Conservation (phyloP, 2,888 invertebrate genomes). For the Ganaspis brasiliensis region DNA sequence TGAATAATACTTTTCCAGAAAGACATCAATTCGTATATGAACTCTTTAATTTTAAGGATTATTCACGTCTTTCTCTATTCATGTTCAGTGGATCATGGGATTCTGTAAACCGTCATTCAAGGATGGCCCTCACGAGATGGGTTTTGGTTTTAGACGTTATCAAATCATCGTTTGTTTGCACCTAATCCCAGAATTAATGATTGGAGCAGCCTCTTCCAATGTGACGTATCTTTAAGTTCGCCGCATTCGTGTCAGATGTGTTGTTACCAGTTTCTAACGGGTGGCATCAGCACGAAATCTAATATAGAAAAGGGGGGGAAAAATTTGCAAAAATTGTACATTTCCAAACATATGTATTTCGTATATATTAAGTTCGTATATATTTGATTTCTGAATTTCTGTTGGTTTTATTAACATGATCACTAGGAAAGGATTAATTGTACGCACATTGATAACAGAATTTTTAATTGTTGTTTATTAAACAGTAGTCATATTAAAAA, state of each 20-base stretch:
- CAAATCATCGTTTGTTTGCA: conserved; percentile 79
- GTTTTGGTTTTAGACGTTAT: conserved; percentile 75
- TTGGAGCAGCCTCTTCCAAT: conserved; percentile 72
- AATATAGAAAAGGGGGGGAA: neutral
- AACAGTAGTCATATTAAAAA: no score
- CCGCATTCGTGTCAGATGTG: conserved; percentile 61
- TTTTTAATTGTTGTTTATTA: no score
- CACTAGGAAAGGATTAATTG: no score
- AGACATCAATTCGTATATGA: neutral
- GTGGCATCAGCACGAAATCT: conserved; percentile 58
- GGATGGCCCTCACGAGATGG: conserved; percentile 53
- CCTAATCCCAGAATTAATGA: conserved; percentile 80
- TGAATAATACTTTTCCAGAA: neutral
- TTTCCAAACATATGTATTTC: no score
- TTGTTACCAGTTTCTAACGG: conserved; percentile 64
- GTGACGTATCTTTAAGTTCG: conserved; percentile 76
- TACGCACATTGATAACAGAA: no score
- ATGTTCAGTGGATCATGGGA: neutral
- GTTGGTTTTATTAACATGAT: no score
- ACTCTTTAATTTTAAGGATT: neutral
- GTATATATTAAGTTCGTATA: no score
- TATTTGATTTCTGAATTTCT: no score
- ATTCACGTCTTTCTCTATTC: neutral
- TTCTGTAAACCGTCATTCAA: conserved; percentile 16
- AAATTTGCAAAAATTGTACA: no score